A percentile compares a stretch with the other conserved stretches of the same genome.
These are phyloP conservation scores for Pseudomugil tenellus DNA, from an alignment of 2,797 vertebrate genomes.

Conservation along the genomic window DNA sequence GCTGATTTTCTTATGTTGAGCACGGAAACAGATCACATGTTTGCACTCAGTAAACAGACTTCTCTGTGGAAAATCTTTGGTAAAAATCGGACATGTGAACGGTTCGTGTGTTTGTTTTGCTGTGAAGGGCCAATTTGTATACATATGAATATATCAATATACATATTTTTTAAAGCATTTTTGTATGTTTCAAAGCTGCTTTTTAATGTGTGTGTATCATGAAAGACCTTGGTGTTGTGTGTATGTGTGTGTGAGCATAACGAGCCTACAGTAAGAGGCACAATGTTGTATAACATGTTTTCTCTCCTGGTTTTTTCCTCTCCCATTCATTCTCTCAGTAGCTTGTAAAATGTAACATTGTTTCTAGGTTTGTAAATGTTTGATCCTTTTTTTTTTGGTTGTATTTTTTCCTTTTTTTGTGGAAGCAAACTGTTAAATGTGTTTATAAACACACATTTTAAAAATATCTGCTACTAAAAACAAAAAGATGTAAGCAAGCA, in stretches of 20 bases:
- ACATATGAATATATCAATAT: conserved; percentile 87
- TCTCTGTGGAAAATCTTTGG: conserved; percentile 58
- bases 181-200: conserved; percentile 88
- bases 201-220: conserved; percentile 81
- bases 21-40: conserved; percentile 25
- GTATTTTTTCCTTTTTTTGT: conserved; percentile 73
- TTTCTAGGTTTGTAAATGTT: conserved; percentile 83
- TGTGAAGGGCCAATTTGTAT: conserved; percentile 85
- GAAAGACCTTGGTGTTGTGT: conserved; percentile 64
- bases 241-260: conserved; percentile 68
- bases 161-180: conserved; percentile 87
- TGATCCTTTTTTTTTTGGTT: conserved; percentile 42
- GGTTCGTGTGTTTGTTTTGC: conserved; percentile 76
- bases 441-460: conserved; percentile 79
- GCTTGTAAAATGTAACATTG: conserved; percentile 73
- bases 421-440: conserved; percentile 78
- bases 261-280: conserved; percentile 73
- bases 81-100: conserved; percentile 74
- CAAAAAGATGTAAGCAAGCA: conserved; percentile 71
- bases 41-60: conserved; percentile 41
- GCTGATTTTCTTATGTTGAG: conserved; percentile 31
- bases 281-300: conserved; percentile 74
- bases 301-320: conserved; percentile 38
- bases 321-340: conserved; percentile 67
- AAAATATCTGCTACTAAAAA: conserved; percentile 59